Evolutionary conservation across 2,797 vertebrate genomes (phyloP), one percentile per base, ranked within the genome.

Genomic region (Labeo calbasu): DNA sequence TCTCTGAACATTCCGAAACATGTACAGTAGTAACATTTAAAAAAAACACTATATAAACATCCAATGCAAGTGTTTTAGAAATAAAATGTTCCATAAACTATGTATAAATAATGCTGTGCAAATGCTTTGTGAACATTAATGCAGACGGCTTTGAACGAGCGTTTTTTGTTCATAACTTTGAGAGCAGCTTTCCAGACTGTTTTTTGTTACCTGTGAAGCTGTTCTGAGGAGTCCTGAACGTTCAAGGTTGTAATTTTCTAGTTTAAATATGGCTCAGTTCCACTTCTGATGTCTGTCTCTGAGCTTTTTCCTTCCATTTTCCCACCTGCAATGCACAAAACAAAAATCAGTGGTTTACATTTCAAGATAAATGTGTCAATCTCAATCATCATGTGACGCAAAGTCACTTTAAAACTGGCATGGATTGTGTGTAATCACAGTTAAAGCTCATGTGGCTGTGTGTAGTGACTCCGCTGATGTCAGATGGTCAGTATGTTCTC

Each of bases 401-500:
- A 32, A 1, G 50, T 73, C 50, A 21, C 28, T 63, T 63, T 15
- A 28, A 25, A 28, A 43, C 40, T 12, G 15, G 2, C 40, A 43
- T 43, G 1, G 17, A 36, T 28, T 32, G 53, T 81, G 71, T 72
- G 28, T 82, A 69, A 55, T 59, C 50, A 19, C 17, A 73, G 48
- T 19, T 73, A 36, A 55, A 55, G 76, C 77, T 51, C 50, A 57
- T 51, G 69, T 50, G 40, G 46, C 8, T 46, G 55, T 76, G 69
- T 40, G 32, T 59, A 0, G 8, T 91, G 70, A 71, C 43, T 72
- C 82, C 88, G 61, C 61, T 9, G 25, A 32, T 28, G 91, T 92
- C 83, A 85, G 77, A 85, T 61, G 85, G 91, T 92, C 94, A 94
- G 91, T 94, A 93, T 94, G 94, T 88, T 95, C 92, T 88, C 93